phyloP scores from a whole-genome alignment of 30 jellyfish, hydroid and myxozoan genomes.

The Sanderia malayensis region DNA sequence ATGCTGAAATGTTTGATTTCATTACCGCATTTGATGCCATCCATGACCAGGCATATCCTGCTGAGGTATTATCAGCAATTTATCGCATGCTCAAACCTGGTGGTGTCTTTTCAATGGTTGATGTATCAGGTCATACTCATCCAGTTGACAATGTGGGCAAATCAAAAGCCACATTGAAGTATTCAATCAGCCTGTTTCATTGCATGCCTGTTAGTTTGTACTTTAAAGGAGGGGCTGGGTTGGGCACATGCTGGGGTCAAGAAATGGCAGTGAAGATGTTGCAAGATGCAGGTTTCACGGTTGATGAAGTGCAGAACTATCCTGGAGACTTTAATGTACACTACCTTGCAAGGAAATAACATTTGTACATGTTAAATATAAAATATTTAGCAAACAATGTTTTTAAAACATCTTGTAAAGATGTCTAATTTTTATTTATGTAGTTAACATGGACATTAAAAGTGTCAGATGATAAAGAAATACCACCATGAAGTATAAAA shows the following conservation, averaged over 20 bases:
- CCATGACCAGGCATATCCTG: conserved; percentile 50
- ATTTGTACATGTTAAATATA: too few relatives aligned
- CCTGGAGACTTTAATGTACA: conserved; percentile 22
- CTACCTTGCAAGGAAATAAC: not conserved
- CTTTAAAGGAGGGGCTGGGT: conserved; percentile 57
- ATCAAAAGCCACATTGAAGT: conserved; percentile 35
- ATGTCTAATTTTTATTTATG: too few relatives aligned
- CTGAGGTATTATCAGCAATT: conserved; percentile 5
- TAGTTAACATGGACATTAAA: too few relatives aligned
- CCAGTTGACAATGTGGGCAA: conserved; percentile 40
- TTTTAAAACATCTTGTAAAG: too few relatives aligned
- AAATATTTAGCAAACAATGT: too few relatives aligned
- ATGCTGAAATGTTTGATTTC: conserved; percentile 19
- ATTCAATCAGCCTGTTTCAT: conserved; percentile 35
- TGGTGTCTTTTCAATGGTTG: conserved; percentile 42
- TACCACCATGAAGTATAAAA: too few relatives aligned
- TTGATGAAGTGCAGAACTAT: conserved; percentile 3
- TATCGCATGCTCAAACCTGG: conserved; percentile 30
- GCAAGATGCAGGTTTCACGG: conserved; percentile 36
- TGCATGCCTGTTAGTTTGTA: conserved; percentile 58
- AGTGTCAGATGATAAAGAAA: too few relatives aligned
- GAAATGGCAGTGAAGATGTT: conserved; percentile 44
- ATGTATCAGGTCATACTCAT: conserved; percentile 36
- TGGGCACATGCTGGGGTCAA: conserved; percentile 53
- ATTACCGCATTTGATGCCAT: conserved; percentile 40